Evolutionary conservation across 92 coral and sea anemone species (phyloP), one percentile per base, ranked within the genome.

Genomic region (Palythoa heliodiscus): DNA sequence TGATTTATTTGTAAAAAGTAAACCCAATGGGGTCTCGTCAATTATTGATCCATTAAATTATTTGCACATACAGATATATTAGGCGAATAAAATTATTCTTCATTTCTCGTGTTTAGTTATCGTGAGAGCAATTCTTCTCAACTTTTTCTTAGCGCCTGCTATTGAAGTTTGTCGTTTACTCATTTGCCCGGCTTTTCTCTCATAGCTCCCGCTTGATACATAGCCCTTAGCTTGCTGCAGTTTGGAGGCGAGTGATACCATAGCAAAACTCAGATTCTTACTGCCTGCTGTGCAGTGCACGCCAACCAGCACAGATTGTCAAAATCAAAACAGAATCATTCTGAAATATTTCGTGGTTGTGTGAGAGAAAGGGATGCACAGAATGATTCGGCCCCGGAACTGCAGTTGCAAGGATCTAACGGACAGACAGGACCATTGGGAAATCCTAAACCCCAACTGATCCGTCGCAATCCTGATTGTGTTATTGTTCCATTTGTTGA

Each of bases 171-270:
- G 64, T n/a, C n/a, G 1, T 7, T 58, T 12, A 22, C 64, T 58
- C 20, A 58, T 4, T 3, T n/a, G n/a, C 17, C 39, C 39, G 3
- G 17, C 64, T 75, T 50, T 0, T 48, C 40, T 75, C 20, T 11
- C 35, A 4, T 52, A 75, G 79, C 79, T 75, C 39, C 79, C 79
- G 43, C 79, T 75, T 7, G 79, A 75, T 20, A 67, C 72, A 20
- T 67, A 67, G 72, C 50, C 50, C 50, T 43, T 43, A 5, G 50
- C 64, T 15, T 13, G 19, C 17, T 58, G 19, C 64, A 58, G 5
- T n/a, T 16, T 58, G 17, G 64, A 58, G 64, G 20, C 22, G n/a
- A 58, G 64, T 58, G n/a, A 58, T 16, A 13, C 19, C 7, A 58
- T 15, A 58, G 64, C 50, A 16, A 58, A 58, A 22, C 0, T 29